Conservation (phyloP, 2,888 invertebrate genomes). For the Nycteola revayana region DNA sequence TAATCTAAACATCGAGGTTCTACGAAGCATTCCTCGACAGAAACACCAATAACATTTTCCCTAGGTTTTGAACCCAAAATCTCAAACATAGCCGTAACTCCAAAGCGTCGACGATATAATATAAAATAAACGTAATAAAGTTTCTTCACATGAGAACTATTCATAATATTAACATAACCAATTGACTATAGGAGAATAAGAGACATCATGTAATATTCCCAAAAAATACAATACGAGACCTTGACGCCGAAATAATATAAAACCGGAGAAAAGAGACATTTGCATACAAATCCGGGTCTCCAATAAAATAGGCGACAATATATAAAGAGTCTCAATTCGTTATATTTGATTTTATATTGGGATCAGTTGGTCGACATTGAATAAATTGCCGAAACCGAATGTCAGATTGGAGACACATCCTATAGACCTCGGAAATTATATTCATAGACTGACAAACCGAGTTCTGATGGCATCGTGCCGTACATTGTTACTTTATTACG, state of each 20-base stretch:
- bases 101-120: too few species aligned
- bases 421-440: conserved; percentile 32
- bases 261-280: conserved; percentile 7
- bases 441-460: conserved; percentile 29
- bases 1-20: too few species aligned
- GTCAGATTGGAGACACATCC: conserved; percentile 15
- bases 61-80: too few species aligned
- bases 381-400: conserved; percentile 30
- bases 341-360: conserved; percentile 28
- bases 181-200: too few species aligned
- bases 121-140: too few species aligned
- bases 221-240: conserved; percentile 1
- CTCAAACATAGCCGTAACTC: too few species aligned
- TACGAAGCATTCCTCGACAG: too few species aligned
- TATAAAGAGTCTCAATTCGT: conserved; percentile 27
- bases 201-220: neutral
- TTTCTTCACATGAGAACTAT: too few species aligned
- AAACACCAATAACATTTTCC: too few species aligned
- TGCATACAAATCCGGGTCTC: conserved; percentile 18
- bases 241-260: conserved; percentile 5
- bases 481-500: conserved; percentile 13
- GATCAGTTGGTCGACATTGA: conserved; percentile 31
- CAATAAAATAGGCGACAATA: conserved; percentile 26
- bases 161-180: too few species aligned
- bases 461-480: conserved; percentile 21